These are phyloP conservation scores for Lepus americanus DNA, from an alignment of 2,113 vertebrate species.

Conservation along the genomic window DNA sequence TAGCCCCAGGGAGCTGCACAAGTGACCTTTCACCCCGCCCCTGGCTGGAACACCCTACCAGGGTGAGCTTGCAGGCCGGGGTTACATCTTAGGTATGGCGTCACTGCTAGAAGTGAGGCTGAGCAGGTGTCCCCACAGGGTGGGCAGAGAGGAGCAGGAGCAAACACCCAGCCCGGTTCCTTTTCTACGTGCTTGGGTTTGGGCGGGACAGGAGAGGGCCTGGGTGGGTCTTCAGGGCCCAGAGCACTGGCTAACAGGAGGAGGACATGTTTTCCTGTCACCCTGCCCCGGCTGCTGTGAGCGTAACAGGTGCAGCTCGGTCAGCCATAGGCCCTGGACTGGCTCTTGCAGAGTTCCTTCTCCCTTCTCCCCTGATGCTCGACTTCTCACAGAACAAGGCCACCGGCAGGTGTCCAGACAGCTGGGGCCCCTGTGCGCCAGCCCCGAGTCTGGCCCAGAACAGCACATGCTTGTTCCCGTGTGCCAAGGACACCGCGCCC, in stretches of 20 bases:
- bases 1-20: neutral
- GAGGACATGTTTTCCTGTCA: neutral
- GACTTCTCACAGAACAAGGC: neutral
- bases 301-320: neutral
- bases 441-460: neutral
- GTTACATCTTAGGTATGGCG: accelerated
- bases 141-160: neutral
- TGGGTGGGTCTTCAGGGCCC: neutral
- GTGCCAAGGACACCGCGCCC: neutral
- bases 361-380: neutral
- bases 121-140: neutral
- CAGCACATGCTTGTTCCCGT: neutral
- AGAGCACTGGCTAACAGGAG: neutral
- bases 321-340: neutral
- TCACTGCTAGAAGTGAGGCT: neutral
- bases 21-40: neutral
- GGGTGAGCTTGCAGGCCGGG: neutral
- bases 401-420: slow-evolving; percentile 33
- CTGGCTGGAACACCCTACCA: neutral
- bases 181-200: neutral
- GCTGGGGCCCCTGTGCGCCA: neutral
- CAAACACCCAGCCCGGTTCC: no score
- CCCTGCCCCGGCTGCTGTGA: neutral
- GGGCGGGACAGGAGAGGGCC: neutral
- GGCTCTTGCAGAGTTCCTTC: neutral